These are phyloP conservation scores for Tuberolachnus salignus DNA, from an alignment of 2,888 invertebrate species.

Conservation along the genomic window DNA sequence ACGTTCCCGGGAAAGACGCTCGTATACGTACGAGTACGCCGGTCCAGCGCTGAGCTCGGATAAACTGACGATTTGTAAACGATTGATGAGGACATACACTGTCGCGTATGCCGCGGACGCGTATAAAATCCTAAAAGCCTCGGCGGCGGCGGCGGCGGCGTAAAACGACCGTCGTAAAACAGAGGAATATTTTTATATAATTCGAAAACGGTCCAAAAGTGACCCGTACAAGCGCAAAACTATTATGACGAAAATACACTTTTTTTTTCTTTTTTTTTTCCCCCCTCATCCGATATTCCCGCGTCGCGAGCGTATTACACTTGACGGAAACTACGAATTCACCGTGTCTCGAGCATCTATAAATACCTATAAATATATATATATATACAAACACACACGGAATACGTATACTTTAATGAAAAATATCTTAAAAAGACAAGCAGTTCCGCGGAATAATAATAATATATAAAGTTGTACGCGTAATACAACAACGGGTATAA, in stretches of 20 bases:
- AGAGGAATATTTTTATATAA: not conserved
- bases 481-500: not conserved
- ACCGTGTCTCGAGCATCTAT: not conserved
- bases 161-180: slow-evolving; percentile 15
- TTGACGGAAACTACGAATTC: not conserved
- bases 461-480: too few species aligned
- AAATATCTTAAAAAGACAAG: not conserved
- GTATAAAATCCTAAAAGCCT: slow-evolving; percentile 27
- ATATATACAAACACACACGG: not conserved
- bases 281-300: too few species aligned
- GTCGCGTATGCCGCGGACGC: not conserved
- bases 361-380: not conserved
- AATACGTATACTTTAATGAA: not conserved
- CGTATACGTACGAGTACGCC: not conserved
- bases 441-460: too few species aligned
- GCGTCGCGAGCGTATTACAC: too few species aligned
- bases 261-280: too few species aligned
- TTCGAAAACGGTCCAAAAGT: slow-evolving; percentile 5
- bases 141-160: too few species aligned
- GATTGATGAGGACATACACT: slow-evolving; percentile 21
- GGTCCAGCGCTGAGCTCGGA: slow-evolving; percentile 20
- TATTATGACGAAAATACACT: too few species aligned
- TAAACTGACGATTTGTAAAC: slow-evolving; percentile 38
- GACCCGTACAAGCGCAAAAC: not conserved
- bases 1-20: not conserved